Conservation (phyloP, 2,113 vertebrate species). For the Electrona antarctica region DNA sequence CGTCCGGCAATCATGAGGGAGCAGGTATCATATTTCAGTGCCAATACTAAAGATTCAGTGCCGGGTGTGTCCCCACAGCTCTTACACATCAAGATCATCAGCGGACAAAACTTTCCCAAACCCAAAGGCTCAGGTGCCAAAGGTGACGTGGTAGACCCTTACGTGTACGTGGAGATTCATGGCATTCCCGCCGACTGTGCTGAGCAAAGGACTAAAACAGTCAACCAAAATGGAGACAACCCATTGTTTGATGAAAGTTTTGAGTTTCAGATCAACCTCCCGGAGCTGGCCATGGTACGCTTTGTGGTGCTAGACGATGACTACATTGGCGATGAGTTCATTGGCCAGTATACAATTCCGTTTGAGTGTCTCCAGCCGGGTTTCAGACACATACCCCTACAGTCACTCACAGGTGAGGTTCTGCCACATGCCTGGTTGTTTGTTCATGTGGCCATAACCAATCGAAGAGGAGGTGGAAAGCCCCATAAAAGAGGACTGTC, state of each 20-base stretch:
- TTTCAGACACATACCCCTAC: slow-evolving; percentile 92
- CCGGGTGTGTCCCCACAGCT: slow-evolving; percentile 97
- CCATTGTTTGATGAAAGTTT: slow-evolving; percentile 98
- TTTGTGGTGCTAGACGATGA: slow-evolving; percentile 97
- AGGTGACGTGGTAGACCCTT: slow-evolving; percentile 96
- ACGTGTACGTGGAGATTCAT: slow-evolving; percentile 97
- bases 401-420: slow-evolving; percentile 91
- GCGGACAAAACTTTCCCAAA: slow-evolving; percentile 97
- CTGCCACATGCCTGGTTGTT: slow-evolving; percentile 92
- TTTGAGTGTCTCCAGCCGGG: slow-evolving; percentile 97
- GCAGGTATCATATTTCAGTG: slow-evolving; percentile 96
- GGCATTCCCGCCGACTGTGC: slow-evolving; percentile 97
- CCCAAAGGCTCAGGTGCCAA: slow-evolving; percentile 98
- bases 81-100: slow-evolving; percentile 97
- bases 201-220: slow-evolving; percentile 95
- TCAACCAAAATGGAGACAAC: slow-evolving; percentile 95
- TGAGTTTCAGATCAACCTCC: slow-evolving; percentile 97
- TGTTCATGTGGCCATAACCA: slow-evolving; percentile 97
- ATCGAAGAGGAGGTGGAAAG: slow-evolving; percentile 95
- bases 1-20: slow-evolving; percentile 97
- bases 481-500: slow-evolving; percentile 96
- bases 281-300: slow-evolving; percentile 95
- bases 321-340: slow-evolving; percentile 97
- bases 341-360: slow-evolving; percentile 96
- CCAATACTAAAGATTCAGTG: slow-evolving; percentile 96